A percentile compares a stretch with the other conserved stretches of the same genome.
Conservation (phyloP, 2,888 invertebrate genomes). For the Sturmia bella region DNA sequence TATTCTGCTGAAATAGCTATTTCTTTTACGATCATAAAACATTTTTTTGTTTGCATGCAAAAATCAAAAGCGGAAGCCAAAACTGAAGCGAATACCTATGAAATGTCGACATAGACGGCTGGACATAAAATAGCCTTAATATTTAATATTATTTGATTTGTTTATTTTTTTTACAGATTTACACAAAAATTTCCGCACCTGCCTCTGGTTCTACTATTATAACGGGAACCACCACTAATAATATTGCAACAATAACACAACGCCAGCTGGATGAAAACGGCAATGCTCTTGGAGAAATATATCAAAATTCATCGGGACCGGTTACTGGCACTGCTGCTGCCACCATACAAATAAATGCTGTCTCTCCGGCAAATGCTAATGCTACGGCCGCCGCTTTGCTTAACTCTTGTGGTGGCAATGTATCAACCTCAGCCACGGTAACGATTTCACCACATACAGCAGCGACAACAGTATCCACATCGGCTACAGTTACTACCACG, state of each 20-base stretch:
- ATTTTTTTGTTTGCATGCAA: too few species aligned
- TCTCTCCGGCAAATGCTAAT: conserved; percentile 61
- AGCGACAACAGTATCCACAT: conserved; percentile 82
- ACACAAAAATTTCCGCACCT: conserved; percentile 64
- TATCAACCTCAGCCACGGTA: conserved; percentile 66
- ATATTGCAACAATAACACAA: conserved; percentile 76
- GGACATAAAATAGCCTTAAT: too few species aligned
- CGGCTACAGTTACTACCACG: conserved; percentile 76
- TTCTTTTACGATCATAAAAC: too few species aligned
- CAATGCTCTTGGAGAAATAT: conserved; percentile 84
- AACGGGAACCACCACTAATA: conserved; percentile 53
- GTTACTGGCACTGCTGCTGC: conserved; percentile 38
- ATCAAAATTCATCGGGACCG: conserved; percentile 72
- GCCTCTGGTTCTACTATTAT: conserved; percentile 57
- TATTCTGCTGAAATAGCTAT: too few species aligned
- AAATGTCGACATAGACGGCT: too few species aligned
- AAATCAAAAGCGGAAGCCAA: too few species aligned
- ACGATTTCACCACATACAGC: conserved; percentile 80
- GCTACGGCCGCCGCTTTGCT: conserved; percentile 59
- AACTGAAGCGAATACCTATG: too few species aligned
- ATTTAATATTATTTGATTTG: background rate
- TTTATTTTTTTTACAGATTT: conserved; percentile 44
- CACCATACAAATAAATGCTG: conserved; percentile 64
- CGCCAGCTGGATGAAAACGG: conserved; percentile 89
- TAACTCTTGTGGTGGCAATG: conserved; percentile 61